Base-by-base conservation (phyloP, 2,113 vertebrate genomes). In the Maccullochella peelii region DNA sequence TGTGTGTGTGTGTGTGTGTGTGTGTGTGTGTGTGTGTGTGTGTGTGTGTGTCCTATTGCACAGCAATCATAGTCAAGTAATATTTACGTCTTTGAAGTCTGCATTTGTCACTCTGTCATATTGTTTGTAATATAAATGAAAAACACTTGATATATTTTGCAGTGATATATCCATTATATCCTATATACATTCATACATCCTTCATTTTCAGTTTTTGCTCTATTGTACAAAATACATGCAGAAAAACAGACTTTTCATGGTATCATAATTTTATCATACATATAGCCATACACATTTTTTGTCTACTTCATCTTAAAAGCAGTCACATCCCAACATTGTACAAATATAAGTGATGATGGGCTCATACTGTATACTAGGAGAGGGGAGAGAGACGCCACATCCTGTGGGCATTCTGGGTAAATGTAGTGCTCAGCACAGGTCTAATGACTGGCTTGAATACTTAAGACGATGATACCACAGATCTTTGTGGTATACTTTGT, bases 391-490 rank as follows among this genome's bases (percentile, higher is more conserved):
- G 23, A 70, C 59, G 11, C 50, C 11, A 16, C 73, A 62, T 36
- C 49, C 57, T 65, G 27, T 54, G 54, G 55, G 7, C 11, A 66
- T 61, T 65, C 58, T 69, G 67, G 36, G 67, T 80, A 62, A 85
- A 50, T 42, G 68, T 68, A 15, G 49, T 49, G 14, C 52, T 82
- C 57, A 73, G 71, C 52, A 50, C 42, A 20, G 47, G 50, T 27
- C 18, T 55, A 63, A 74, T 77, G 73, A 74, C 36, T 62, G n/a
- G 8, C 27, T 58, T 44, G 55, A 70, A 44, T 57, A 33, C 55
- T 67, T 30, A 40, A 61, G 57, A 66, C 12, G 0, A 40, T 71
- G 76, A 75, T 8, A 38, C 55, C 59, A 33, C 69, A 80, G 25
- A 61, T 33, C 40, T 78, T 69, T 21, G 20, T 27, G 30, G 44